Evolutionary conservation across 2,113 vertebrate genomes (phyloP).

Genomic region (Hemiscyllium ocellatum): DNA sequence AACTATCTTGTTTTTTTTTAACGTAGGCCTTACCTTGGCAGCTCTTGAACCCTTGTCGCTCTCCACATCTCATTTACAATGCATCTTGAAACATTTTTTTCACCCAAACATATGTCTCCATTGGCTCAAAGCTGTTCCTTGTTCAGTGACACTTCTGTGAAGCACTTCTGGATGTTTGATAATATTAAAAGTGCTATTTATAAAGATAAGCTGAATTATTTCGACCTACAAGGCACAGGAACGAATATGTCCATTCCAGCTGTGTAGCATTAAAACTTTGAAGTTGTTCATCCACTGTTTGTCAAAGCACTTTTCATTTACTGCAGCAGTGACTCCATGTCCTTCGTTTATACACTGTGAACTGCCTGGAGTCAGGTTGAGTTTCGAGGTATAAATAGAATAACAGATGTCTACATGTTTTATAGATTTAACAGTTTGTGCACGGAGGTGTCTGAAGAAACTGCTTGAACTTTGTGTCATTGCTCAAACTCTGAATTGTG

Average conservation of each 20-base stretch:
- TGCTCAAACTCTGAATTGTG: not conserved
- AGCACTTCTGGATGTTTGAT: too few relatives aligned
- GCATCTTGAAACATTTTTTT: too few relatives aligned
- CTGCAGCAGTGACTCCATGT: not conserved
- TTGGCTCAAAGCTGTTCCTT: too few relatives aligned
- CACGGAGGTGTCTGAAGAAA: not conserved
- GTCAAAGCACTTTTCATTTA: not conserved
- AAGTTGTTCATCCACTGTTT: not conserved
- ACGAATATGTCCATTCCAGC: not conserved
- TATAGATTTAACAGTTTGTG: not conserved
- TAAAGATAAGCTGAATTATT: not conserved
- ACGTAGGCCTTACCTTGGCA: too few relatives aligned
- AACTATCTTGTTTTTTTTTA: too few relatives aligned
- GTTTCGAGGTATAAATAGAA: not conserved
- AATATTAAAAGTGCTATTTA: not conserved
- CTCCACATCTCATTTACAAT: too few relatives aligned
- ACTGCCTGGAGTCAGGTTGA: not conserved
- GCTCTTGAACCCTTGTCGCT: too few relatives aligned
- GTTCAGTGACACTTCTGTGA: too few relatives aligned
- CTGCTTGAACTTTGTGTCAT: not conserved
- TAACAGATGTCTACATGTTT: slow-evolving; percentile 1
- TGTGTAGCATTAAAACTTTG: not conserved
- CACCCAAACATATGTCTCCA: too few relatives aligned
- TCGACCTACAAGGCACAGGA: not conserved
- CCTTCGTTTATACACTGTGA: not conserved